phyloP scores from a whole-genome alignment of 2,797 vertebrate species.

The Microhierax caerulescens region DNA sequence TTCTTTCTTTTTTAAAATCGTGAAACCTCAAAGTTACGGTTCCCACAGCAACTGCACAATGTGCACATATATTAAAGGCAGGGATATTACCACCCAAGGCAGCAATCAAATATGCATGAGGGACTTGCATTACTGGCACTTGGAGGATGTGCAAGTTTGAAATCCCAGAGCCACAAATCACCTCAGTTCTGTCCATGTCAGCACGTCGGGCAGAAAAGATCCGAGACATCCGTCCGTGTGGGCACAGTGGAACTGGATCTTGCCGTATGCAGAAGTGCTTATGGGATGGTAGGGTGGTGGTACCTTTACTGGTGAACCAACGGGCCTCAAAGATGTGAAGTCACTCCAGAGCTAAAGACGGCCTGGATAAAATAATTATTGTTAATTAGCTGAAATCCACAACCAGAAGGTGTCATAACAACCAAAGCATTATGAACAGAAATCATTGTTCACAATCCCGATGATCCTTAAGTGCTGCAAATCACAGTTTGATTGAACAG shows the following conservation, averaged over 20 bases:
- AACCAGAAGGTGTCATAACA: conserved; percentile 62
- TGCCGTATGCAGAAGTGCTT: neutral
- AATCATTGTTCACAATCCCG: neutral
- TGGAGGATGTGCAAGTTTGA: neutral
- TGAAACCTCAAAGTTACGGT: conserved; percentile 38
- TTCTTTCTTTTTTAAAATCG: neutral
- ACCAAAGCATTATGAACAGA: conserved; percentile 27
- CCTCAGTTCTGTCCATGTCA: neutral
- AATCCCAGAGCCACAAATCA: neutral
- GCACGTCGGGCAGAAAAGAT: neutral
- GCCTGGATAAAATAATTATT: neutral
- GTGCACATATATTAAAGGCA: conserved; percentile 1
- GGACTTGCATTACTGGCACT: neutral
- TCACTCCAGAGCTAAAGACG: neutral
- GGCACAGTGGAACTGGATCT: neutral
- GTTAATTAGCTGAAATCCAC: conserved; percentile 53
- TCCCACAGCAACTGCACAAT: conserved; percentile 65
- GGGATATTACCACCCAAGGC: conserved; percentile 17
- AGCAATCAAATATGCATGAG: conserved; percentile 16
- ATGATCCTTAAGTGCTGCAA: neutral
- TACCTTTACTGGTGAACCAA: neutral
- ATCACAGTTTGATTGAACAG: neutral
- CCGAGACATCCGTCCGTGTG: rapidly evolving
- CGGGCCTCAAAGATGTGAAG: neutral
- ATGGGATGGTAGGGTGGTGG: neutral